Conservation (phyloP, 1,140 invertebrate species). For the Pemphigus obesinymphae region DNA sequence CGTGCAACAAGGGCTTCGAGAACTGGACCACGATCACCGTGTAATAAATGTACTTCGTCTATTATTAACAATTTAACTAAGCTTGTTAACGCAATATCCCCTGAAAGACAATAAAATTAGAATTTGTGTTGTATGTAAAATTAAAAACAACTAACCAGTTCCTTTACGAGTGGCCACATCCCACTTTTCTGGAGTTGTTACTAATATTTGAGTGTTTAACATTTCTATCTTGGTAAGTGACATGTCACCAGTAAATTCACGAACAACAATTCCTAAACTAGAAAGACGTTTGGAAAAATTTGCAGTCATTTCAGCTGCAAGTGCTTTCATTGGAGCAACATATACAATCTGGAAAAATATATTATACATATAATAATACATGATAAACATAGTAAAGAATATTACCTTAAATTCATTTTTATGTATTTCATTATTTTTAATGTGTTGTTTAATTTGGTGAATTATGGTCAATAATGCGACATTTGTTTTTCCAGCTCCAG, state of each 20-base stretch:
- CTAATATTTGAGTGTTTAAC: conserved; percentile 92
- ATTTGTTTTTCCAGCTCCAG: conserved; percentile 97
- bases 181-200: conserved; percentile 99
- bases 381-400: neutral
- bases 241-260: conserved; percentile 97
- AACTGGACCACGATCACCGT: conserved; percentile 95
- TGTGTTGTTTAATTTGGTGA: conserved; percentile 82
- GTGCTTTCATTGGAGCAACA: conserved; percentile 98
- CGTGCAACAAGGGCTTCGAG: conserved; percentile 95
- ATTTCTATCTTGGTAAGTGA: conserved; percentile 94
- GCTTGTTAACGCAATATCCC: conserved; percentile 84
- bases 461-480: conserved; percentile 91
- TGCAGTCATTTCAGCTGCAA: conserved; percentile 95
- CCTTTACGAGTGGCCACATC: conserved; percentile 97
- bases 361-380: conserved; percentile 10
- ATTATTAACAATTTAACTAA: conserved; percentile 94
- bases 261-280: conserved; percentile 72
- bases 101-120: conserved; percentile 51
- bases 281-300: conserved; percentile 82
- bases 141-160: conserved; percentile 52
- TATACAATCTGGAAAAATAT: conserved; percentile 78
- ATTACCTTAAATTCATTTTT: conserved; percentile 88
- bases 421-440: conserved; percentile 72
- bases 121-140: neutral
- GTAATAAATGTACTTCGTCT: conserved; percentile 96